A percentile compares a stretch with the other conserved stretches of the same genome.
These are phyloP conservation scores for Drosophila testacea DNA, from an alignment of 2,888 invertebrate genomes.

Conservation along the genomic window DNA sequence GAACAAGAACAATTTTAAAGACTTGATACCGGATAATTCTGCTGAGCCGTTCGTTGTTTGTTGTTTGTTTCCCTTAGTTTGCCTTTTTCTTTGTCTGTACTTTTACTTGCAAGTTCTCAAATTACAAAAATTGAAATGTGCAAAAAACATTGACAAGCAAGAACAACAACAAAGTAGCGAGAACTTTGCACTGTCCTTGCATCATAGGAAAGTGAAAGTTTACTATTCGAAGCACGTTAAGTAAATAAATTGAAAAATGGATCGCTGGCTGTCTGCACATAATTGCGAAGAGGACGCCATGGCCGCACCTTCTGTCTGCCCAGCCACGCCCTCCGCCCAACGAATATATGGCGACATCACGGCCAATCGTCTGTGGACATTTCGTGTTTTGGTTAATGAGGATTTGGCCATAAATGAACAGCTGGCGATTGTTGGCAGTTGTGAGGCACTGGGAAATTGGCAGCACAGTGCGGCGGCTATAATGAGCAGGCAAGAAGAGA, in stretches of 20 bases:
- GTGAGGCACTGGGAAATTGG: constrained; percentile 90
- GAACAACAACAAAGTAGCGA: constrained; percentile 9
- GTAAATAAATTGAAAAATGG: constrained; percentile 85
- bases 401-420: constrained; percentile 87
- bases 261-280: constrained; percentile 89
- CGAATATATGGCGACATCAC: constrained; percentile 69
- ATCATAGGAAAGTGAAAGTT: constrained; percentile 42
- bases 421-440: constrained; percentile 90
- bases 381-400: constrained; percentile 86
- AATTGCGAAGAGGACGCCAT: constrained; percentile 82
- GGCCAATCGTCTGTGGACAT: constrained; percentile 85
- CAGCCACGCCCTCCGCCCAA: constrained; percentile 39
- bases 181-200: constrained; percentile 47
- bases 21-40: constrained; percentile 22
- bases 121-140: constrained; percentile 31
- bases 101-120: constrained; percentile 8
- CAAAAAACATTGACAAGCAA: constrained; percentile 23
- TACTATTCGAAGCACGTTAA: background rate
- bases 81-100: constrained; percentile 17
- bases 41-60: constrained; percentile 11
- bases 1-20: background rate
- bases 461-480: constrained; percentile 87
- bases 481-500: constrained; percentile 82
- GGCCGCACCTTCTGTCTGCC: constrained; percentile 62
- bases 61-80: background rate